Conservation (phyloP, 2,888 invertebrate genomes). For the Neuroscelio doddi region DNA sequence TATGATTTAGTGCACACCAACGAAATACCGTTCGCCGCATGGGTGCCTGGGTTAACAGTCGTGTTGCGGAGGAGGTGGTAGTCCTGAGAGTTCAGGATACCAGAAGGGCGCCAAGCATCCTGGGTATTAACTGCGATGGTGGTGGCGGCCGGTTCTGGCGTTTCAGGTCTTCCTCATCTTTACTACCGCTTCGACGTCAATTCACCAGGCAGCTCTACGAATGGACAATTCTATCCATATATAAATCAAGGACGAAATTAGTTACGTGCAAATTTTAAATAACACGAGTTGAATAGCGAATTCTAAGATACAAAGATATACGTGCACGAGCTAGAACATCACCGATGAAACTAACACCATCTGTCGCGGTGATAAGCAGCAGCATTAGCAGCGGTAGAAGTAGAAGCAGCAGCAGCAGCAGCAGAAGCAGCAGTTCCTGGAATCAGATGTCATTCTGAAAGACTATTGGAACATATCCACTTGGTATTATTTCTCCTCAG, state of each 20-base stretch:
- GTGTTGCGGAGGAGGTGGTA: conserved; percentile 67
- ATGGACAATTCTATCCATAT: conserved; percentile 66
- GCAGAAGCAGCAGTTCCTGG: too few species aligned
- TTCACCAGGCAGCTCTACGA: conserved; percentile 67
- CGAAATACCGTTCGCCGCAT: conserved; percentile 68
- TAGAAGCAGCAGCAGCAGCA: too few species aligned
- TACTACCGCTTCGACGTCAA: conserved; percentile 64
- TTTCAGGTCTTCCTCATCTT: conserved; percentile 45
- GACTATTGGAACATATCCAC: conserved; percentile 2
- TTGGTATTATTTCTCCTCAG: not conserved
- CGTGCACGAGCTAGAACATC: too few species aligned
- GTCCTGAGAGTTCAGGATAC: conserved; percentile 55
- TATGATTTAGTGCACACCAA: conserved; percentile 58
- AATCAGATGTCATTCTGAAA: not conserved
- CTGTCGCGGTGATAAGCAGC: not conserved
- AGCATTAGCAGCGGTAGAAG: too few species aligned
- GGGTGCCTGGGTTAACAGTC: conserved; percentile 71
- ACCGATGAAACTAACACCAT: not conserved
- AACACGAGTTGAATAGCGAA: conserved; percentile 25
- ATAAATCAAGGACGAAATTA: conserved; percentile 69
- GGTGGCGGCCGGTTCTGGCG: conserved; percentile 50
- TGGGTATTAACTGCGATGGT: conserved; percentile 61
- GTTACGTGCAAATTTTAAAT: conserved; percentile 49
- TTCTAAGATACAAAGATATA: not conserved
- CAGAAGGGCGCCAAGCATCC: conserved; percentile 52